phyloP scores from a whole-genome alignment of 1,140 invertebrate species.

The Helicoverpa zea region DNA sequence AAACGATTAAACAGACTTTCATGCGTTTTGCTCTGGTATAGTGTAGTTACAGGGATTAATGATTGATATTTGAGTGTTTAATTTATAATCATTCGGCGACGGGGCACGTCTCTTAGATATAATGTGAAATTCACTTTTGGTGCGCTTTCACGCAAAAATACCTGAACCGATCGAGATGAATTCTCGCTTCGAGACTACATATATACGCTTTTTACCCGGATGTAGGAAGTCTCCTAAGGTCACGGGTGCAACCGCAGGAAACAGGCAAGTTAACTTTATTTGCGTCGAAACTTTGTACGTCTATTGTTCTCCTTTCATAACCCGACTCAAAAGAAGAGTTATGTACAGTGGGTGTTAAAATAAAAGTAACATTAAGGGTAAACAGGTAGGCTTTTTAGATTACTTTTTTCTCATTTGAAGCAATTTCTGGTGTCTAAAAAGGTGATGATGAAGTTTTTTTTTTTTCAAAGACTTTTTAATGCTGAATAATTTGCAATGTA shows the following conservation, averaged over 20 bases:
- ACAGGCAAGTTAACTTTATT: not conserved
- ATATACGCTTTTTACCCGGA: no score
- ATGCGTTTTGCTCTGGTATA: no score
- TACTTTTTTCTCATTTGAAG: not conserved
- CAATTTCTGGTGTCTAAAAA: conserved; percentile 4
- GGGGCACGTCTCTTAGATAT: no score
- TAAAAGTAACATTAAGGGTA: conserved; percentile 10
- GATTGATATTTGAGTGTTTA: no score
- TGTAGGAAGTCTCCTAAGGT: no score
- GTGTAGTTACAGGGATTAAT: no score
- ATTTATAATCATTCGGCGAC: no score
- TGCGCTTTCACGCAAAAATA: no score
- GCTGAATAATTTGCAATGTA: not conserved
- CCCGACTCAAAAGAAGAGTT: conserved; percentile 20
- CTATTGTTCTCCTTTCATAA: conserved; percentile 12
- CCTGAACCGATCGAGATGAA: no score
- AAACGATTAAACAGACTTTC: no score
- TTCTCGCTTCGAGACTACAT: no score
- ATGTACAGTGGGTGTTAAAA: conserved; percentile 4
- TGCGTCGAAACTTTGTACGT: not conserved
- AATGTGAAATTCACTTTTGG: no score
- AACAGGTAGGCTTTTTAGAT: not conserved
- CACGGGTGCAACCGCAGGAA: not conserved
- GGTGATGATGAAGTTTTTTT: not conserved
- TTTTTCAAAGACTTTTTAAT: not conserved